Percentiles rank a stretch among this genome's conserved stretches.
phyloP scores from a whole-genome alignment of 2,113 vertebrate genomes.

The Scalopus aquaticus region DNA sequence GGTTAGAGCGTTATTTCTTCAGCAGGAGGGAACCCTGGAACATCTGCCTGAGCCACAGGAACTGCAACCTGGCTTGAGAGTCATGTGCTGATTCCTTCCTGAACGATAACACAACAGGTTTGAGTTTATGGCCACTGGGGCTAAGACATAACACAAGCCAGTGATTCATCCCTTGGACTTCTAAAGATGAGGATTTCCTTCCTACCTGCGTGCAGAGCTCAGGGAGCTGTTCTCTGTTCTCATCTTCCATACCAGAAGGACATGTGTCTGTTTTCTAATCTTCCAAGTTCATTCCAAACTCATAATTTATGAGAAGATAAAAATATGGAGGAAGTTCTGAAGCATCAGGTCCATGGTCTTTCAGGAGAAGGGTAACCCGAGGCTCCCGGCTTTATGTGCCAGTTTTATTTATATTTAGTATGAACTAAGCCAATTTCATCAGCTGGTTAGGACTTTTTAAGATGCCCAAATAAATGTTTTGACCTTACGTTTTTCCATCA shows the following conservation, averaged over 20 bases:
- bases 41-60: not conserved
- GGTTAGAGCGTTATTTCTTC: slow-evolving; percentile 79
- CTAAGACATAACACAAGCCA: not conserved
- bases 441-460: not conserved
- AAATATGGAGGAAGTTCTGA: not conserved
- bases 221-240: not conserved
- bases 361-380: not conserved
- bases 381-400: not conserved
- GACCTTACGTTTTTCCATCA: not conserved
- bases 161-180: not conserved
- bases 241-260: not conserved
- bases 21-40: not conserved
- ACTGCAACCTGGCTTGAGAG: not conserved
- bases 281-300: not conserved
- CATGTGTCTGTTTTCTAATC: not conserved
- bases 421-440: not conserved
- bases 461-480: not conserved
- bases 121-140: not conserved
- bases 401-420: not conserved
- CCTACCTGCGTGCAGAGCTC: not conserved
- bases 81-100: not conserved
- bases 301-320: not conserved
- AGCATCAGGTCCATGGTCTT: not conserved
- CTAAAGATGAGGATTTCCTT: not conserved
- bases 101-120: not conserved